Percentiles rank a stretch among this genome's conserved stretches.
These are phyloP conservation scores for Dascyllus trimaculatus DNA, from an alignment of 2,113 vertebrate genomes.

Conservation along the genomic window DNA sequence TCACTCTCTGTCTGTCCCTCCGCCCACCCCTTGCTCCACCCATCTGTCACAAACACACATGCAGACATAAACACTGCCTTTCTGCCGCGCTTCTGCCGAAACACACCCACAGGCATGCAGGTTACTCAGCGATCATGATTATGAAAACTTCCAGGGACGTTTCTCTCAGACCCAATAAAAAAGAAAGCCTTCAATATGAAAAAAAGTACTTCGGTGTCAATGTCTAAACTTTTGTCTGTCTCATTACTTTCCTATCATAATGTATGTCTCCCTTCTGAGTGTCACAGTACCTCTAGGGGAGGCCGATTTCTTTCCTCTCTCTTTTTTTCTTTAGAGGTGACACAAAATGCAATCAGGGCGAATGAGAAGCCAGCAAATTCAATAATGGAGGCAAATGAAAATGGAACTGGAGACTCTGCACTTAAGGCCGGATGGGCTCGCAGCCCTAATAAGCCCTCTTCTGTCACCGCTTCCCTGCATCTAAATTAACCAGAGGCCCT, in stretches of 20 bases:
- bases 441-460: conserved; percentile 78
- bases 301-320: neutral
- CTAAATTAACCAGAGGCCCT: conserved; percentile 73
- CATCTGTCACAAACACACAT: conserved; percentile 25
- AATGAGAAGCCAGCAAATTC: conserved; percentile 77
- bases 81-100: neutral
- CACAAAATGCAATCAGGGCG: conserved; percentile 81
- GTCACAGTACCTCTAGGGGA: conserved; percentile 26
- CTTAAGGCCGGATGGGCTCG: conserved; percentile 72
- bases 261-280: conserved; percentile 4
- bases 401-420: conserved; percentile 79
- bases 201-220: conserved; percentile 1
- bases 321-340: conserved; percentile 75
- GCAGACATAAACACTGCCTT: conserved; percentile 17
- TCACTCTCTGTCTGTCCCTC: conserved; percentile 41
- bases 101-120: conserved; percentile 16
- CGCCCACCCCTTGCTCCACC: conserved; percentile 54
- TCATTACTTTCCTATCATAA: conserved; percentile 27
- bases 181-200: neutral
- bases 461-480: conserved; percentile 79
- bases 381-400: conserved; percentile 81
- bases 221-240: conserved; percentile 48
- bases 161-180: conserved; percentile 19
- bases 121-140: conserved; percentile 17
- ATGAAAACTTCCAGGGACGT: neutral